phyloP scores from a whole-genome alignment of 2,797 vertebrate genomes.

The Hephaestus fuliginosus region DNA sequence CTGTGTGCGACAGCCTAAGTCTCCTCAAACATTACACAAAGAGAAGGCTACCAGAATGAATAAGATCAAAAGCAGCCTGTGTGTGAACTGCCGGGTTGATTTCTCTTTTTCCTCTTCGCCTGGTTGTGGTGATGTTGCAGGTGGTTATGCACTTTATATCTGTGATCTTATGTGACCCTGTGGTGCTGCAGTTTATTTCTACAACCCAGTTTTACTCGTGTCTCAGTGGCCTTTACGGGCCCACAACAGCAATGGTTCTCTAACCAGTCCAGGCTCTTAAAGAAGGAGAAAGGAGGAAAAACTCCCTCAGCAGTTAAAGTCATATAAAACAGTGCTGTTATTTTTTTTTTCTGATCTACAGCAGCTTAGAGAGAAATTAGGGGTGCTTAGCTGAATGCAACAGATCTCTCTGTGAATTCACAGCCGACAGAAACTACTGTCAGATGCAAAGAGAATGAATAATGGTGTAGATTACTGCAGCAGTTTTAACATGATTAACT shows the following conservation, averaged over 20 bases:
- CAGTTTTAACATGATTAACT: conserved; percentile 1
- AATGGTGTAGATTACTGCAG: background rate
- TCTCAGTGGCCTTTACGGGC: conserved; percentile 14
- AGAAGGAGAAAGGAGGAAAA: background rate
- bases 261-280: background rate
- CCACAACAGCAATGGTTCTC: conserved; percentile 5
- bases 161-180: conserved; percentile 2
- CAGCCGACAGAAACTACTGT: background rate
- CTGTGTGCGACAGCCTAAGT: conserved; percentile 3
- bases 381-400: background rate
- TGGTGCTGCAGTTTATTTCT: conserved; percentile 21
- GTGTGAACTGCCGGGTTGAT: background rate
- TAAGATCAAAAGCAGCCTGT: background rate
- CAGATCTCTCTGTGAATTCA: background rate
- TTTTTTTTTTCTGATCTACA: background rate
- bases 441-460: background rate
- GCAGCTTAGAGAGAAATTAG: background rate
- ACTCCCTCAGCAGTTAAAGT: background rate
- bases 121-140: conserved; percentile 17
- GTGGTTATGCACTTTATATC: background rate
- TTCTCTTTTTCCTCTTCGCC: background rate
- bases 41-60: background rate
- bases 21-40: conserved; percentile 25
- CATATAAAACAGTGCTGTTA: background rate
- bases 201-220: conserved; percentile 1